phyloP scores from a whole-genome alignment of 2,797 vertebrate species.

The Picus viridis region DNA sequence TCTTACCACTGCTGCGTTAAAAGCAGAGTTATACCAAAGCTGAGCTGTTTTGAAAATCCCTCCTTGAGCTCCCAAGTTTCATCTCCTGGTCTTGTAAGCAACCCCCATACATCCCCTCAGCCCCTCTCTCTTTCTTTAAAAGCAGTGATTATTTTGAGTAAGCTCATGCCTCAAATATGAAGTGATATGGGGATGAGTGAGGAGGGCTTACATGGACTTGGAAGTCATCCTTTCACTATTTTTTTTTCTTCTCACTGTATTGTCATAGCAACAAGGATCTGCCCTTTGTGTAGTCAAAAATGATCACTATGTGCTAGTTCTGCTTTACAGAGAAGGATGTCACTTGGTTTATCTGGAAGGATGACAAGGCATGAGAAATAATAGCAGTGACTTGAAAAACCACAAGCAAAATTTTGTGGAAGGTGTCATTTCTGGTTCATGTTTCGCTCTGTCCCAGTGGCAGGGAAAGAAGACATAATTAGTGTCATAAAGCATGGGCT shows the following conservation, averaged over 20 bases:
- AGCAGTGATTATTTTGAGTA: not conserved
- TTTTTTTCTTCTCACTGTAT: not conserved
- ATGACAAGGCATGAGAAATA: slow-evolving; percentile 42
- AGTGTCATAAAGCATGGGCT: not conserved
- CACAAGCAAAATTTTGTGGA: not conserved
- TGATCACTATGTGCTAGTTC: not conserved
- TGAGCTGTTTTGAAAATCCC: slow-evolving; percentile 38
- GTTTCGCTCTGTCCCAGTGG: not conserved
- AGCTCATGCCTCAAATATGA: not conserved
- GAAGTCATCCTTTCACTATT: not conserved
- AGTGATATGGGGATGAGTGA: not conserved
- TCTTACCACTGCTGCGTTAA: slow-evolving; percentile 19
- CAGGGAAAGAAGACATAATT: not conserved
- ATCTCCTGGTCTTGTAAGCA: slow-evolving; percentile 3
- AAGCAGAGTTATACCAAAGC: slow-evolving; percentile 21
- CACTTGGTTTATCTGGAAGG: slow-evolving; percentile 15
- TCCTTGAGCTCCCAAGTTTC: slow-evolving; percentile 6
- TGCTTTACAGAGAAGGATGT: slow-evolving; percentile 47
- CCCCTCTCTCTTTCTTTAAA: not conserved
- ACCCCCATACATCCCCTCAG: not conserved
- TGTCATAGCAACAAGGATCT: slow-evolving; percentile 37
- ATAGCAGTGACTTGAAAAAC: not conserved
- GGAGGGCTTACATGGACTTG: not conserved
- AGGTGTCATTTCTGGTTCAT: not conserved
- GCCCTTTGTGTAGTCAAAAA: not conserved